Evolutionary conservation across 2,888 invertebrate genomes (phyloP).

Genomic region (Caenorhabditis sp.): DNA sequence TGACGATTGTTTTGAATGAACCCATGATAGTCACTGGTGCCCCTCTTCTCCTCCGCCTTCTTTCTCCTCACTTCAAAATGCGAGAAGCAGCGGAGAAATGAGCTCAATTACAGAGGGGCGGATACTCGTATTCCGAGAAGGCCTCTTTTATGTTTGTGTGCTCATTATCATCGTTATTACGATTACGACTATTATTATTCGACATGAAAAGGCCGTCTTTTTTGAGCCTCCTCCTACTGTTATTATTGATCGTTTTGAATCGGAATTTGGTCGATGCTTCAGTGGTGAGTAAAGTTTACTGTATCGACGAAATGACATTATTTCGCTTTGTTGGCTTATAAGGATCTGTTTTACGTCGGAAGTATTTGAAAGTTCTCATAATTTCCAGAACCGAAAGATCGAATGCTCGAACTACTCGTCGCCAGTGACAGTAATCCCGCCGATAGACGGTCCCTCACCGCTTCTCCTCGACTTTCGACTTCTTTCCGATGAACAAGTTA

Average conservation of each 20-base stretch:
- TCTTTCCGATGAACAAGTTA: constrained; percentile 41
- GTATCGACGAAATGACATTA: too few species aligned
- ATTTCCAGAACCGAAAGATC: constrained; percentile 32
- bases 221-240: neutral
- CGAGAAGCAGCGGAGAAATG: neutral
- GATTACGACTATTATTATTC: neutral
- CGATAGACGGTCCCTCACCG: constrained; percentile 19
- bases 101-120: constrained; percentile 8
- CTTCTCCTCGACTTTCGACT: constrained; percentile 46
- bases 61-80: too few species aligned
- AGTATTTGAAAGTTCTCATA: too few species aligned
- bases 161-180: constrained; percentile 1
- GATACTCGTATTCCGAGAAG: constrained; percentile 1
- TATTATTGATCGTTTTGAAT: neutral
- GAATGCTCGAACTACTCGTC: constrained; percentile 51
- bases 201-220: neutral
- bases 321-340: too few species aligned
- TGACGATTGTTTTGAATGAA: too few species aligned
- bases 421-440: constrained; percentile 36
- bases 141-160: neutral
- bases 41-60: too few species aligned
- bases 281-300: too few species aligned
- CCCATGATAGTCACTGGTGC: too few species aligned
- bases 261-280: neutral
- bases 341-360: too few species aligned